Conservation (phyloP, 2,888 invertebrate genomes). For the Polymixis lichenea region DNA sequence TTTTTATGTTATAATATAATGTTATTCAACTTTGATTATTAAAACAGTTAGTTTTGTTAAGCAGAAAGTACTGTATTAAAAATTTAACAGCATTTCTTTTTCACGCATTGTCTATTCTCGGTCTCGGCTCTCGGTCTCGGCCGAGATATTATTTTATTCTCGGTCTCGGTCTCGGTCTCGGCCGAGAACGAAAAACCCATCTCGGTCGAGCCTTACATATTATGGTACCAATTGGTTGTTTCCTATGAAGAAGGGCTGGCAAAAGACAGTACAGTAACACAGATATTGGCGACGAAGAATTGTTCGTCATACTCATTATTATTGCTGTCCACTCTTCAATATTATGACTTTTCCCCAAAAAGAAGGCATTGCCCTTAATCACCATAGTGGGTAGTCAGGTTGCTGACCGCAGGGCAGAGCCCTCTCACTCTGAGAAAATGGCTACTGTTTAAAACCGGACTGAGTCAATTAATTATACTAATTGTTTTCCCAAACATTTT, state of each 20-base stretch:
- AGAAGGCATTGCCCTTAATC: slow-evolving; percentile 10
- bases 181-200: no score
- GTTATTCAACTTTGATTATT: no score
- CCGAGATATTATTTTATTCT: no score
- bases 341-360: slow-evolving; percentile 13
- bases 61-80: no score
- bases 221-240: neutral
- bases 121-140: no score
- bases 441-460: neutral
- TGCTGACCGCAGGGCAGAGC: slow-evolving; percentile 11
- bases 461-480: neutral
- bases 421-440: neutral
- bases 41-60: no score
- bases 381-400: slow-evolving; percentile 24
- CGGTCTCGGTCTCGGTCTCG: no score
- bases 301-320: neutral
- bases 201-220: no score
- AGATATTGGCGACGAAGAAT: neutral
- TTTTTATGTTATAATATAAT: no score
- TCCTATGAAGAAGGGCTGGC: neutral
- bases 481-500: neutral
- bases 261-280: neutral
- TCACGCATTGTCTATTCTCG: no score
- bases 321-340: neutral
- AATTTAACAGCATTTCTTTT: no score